Evolutionary conservation across 2,888 invertebrate genomes (phyloP), one percentile per base, ranked within the genome.

Genomic region (Lysandra coridon): DNA sequence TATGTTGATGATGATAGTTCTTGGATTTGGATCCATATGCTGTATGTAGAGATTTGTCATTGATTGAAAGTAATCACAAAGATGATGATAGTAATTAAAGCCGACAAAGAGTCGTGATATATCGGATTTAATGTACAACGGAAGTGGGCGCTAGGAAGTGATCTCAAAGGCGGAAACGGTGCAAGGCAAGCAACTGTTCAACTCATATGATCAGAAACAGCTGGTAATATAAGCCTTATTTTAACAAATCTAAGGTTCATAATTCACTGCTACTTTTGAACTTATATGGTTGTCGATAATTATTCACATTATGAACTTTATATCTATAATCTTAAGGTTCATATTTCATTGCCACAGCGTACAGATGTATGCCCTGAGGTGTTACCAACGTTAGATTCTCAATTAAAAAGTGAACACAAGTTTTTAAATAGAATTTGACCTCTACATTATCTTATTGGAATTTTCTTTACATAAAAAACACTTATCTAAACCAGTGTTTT

Each of bases 121-220:
- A 53, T 53, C 37, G 37, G 60, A 73, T 73, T 53, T 49, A 69
- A 73, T 78, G 53, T 78, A 78, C 7, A 78, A 1, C 62, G 49
- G 75, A 79, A 62, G 83, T 69, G 33, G 83, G 83, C 83, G 83
- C 78, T 81, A 83, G 83, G 83, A 83, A 83, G 81, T 77, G 62
- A 62, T 40, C 75, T 40, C 75, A 30, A 17, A 23, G 30, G 12
- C 30, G 75, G 75, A 57, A 30, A 49, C 17, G n/a, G 37, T 49
- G 79, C 83, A 82, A 83, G 83, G 83, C 81, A 79, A 83, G 77
- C 82, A 44, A 77, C 69, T 79, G 69, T 77, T 81, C 80, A 82
- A 81, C 79, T 79, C 57, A 57, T 57, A 57, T 57, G 57, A 57
- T 57, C 12, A 4, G 14, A 53, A 4, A 57, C 17, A 57, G 17